A percentile compares a stretch with the other conserved stretches of the same genome.
phyloP scores from a whole-genome alignment of 2,113 vertebrate genomes.

The Lycaon pictus region DNA sequence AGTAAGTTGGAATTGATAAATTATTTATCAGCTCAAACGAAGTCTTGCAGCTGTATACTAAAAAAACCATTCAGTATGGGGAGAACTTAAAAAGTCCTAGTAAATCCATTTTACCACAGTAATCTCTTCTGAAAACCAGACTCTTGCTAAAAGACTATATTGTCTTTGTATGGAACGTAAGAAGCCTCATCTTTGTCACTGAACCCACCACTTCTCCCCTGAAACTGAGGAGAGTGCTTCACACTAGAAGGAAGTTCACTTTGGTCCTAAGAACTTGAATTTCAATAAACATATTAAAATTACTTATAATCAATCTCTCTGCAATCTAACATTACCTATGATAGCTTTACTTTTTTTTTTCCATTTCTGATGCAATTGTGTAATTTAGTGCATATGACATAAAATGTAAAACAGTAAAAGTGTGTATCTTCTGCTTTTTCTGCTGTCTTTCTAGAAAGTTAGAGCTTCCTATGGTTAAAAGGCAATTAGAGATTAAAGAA shows the following conservation, averaged over 20 bases:
- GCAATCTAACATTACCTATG: not conserved
- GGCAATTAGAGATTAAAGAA: not conserved
- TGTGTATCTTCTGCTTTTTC: not conserved
- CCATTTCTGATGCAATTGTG: not conserved
- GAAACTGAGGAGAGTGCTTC: not conserved
- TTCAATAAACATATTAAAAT: slow-evolving; percentile 5
- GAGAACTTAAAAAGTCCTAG: not conserved
- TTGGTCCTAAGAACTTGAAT: not conserved
- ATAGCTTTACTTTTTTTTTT: not conserved
- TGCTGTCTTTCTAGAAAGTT: not conserved
- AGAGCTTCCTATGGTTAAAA: not conserved
- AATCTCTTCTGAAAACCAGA: slow-evolving; percentile 8
- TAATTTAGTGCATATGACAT: not conserved
- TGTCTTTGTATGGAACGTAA: not conserved
- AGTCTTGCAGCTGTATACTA: not conserved
- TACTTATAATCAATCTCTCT: not conserved
- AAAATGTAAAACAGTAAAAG: not conserved
- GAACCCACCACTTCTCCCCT: not conserved
- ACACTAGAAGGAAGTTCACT: not conserved
- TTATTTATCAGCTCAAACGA: slow-evolving; percentile 21
- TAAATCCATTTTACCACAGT: not conserved
- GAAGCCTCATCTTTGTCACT: not conserved
- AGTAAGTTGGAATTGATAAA: not conserved
- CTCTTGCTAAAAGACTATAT: not conserved
- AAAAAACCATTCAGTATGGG: not conserved